phyloP scores from a whole-genome alignment of 2,113 vertebrate species.

The Psittacula cyanocephala region DNA sequence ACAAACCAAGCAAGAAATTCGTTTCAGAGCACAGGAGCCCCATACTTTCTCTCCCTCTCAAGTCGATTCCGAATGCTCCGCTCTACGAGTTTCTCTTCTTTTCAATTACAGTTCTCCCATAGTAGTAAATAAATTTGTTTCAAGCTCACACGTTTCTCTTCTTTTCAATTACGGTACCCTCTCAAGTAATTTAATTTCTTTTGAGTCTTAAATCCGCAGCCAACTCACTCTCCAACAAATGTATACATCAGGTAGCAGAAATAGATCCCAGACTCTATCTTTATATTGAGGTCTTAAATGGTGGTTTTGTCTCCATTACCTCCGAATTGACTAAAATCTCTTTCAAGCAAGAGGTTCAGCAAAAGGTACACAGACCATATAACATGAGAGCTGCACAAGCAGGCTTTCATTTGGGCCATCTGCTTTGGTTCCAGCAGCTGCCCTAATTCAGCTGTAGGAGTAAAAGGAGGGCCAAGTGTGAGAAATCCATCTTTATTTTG shows the following conservation, averaged over 20 bases:
- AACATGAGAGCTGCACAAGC: background rate
- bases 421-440: background rate
- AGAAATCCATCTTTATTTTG: background rate
- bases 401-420: background rate
- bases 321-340: background rate
- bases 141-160: slow-evolving; percentile 12
- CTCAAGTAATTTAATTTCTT: slow-evolving; percentile 55
- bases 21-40: background rate
- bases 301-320: slow-evolving; percentile 9
- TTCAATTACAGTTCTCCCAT: slow-evolving; percentile 51
- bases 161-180: slow-evolving; percentile 44
- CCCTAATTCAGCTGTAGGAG: background rate
- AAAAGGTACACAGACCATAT: background rate
- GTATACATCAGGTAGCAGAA: background rate
- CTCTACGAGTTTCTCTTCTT: slow-evolving; percentile 46
- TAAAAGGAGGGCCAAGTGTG: background rate
- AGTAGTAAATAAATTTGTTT: slow-evolving; percentile 62
- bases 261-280: background rate
- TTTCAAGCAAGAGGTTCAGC: background rate
- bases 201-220: slow-evolving; percentile 5
- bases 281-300: background rate
- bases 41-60: background rate
- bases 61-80: slow-evolving; percentile 50
- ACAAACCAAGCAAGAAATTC: slow-evolving; percentile 45
- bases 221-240: slow-evolving; percentile 9